Conservation (phyloP, 2,888 invertebrate genomes). For the Andrena bucephala region DNA sequence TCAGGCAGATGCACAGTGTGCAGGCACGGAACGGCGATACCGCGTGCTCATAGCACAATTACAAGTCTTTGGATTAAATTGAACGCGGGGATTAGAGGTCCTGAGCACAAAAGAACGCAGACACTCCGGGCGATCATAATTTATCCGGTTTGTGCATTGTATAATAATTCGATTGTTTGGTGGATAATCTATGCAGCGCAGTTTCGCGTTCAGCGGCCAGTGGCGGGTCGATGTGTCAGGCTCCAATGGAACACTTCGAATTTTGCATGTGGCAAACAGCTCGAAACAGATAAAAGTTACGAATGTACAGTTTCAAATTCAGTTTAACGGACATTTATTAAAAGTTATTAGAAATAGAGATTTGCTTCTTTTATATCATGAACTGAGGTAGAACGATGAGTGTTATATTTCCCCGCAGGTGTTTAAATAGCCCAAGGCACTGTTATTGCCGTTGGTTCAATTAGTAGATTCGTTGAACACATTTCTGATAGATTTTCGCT, state of each 20-base stretch:
- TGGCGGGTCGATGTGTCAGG: neutral
- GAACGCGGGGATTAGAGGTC: slow-evolving; percentile 32
- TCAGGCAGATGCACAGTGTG: slow-evolving; percentile 33
- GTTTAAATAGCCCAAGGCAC: no score
- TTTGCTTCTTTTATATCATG: no score
- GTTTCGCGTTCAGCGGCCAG: slow-evolving; percentile 2
- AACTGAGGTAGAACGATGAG: no score
- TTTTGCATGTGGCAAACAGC: neutral
- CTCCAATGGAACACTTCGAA: neutral
- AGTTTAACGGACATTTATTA: no score
- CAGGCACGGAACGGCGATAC: slow-evolving; percentile 27
- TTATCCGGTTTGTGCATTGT: slow-evolving; percentile 18
- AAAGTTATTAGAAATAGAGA: no score
- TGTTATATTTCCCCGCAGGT: no score
- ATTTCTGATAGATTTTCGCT: no score
- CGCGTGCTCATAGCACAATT: slow-evolving; percentile 42
- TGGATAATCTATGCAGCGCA: neutral
- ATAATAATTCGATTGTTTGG: slow-evolving; percentile 32
- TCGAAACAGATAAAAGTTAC: neutral
- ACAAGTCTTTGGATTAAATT: slow-evolving; percentile 50
- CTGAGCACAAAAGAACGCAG: slow-evolving; percentile 32
- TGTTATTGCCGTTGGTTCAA: no score
- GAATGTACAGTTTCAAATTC: neutral
- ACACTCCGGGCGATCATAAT: slow-evolving; percentile 28
- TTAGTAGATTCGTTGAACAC: no score